These are phyloP conservation scores for Gymnothorax javanicus DNA, from an alignment of 2,797 vertebrate genomes.

Conservation along the genomic window DNA sequence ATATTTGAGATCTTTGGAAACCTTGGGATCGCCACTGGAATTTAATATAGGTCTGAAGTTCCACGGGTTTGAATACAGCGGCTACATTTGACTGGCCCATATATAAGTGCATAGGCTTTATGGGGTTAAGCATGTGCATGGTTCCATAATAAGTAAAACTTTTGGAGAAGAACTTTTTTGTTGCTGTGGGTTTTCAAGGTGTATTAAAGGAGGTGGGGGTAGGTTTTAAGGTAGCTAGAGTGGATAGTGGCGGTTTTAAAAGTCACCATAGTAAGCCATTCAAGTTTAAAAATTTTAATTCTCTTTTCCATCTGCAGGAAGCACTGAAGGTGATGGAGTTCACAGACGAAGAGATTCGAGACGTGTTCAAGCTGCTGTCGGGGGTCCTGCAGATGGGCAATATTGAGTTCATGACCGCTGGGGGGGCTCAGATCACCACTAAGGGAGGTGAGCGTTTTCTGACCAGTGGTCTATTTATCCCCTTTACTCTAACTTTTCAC, in stretches of 20 bases:
- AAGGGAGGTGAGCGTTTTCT: slow-evolving; percentile 77
- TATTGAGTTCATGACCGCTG: slow-evolving; percentile 90
- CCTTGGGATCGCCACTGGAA: too few relatives aligned
- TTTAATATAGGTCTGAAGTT: too few relatives aligned
- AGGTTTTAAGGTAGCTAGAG: background rate
- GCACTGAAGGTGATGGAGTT: slow-evolving; percentile 89
- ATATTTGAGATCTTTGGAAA: too few relatives aligned
- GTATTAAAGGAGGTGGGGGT: background rate
- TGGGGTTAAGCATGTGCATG: background rate
- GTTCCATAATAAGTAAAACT: too few relatives aligned
- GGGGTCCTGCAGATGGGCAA: slow-evolving; percentile 88
- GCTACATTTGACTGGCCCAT: too few relatives aligned
- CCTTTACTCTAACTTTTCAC: too few relatives aligned
- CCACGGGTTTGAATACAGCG: too few relatives aligned
- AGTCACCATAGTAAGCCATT: background rate
- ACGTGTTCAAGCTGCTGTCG: slow-evolving; percentile 87
- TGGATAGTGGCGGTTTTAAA: background rate
- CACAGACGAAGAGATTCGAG: slow-evolving; percentile 84
- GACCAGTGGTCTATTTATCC: background rate
- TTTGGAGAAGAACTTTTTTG: background rate
- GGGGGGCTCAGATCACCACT: slow-evolving; percentile 86
- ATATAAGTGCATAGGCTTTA: too few relatives aligned
- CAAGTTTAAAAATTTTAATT: background rate
- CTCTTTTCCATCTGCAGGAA: slow-evolving; percentile 64
- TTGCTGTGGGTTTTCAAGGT: background rate